Evolutionary conservation across 2,113 vertebrate genomes (phyloP).

Genomic region (Ciconia boyciana): DNA sequence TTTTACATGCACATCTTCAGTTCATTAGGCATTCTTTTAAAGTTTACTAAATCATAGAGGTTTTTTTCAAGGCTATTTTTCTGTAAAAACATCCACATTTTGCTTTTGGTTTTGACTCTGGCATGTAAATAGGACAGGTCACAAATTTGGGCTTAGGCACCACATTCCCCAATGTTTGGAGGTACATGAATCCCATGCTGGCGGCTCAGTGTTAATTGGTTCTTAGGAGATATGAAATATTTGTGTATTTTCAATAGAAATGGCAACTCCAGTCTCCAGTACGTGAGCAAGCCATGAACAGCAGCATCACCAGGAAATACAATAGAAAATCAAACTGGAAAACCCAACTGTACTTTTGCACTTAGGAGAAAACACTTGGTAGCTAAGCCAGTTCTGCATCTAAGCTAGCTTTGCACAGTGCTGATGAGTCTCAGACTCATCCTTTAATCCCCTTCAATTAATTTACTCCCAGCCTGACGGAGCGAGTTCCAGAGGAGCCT

Average conservation of each 20-base stretch:
- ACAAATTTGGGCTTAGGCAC: not conserved
- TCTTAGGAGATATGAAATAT: not conserved
- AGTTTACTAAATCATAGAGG: not conserved
- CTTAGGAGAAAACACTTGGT: not conserved
- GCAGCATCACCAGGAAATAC: not conserved
- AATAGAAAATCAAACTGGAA: constrained; percentile 6
- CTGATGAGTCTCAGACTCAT: not conserved
- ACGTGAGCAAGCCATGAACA: not conserved
- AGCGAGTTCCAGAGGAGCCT: not conserved
- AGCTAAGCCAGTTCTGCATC: not conserved
- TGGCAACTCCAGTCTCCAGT: not conserved
- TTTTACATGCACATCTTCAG: not conserved
- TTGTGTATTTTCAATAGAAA: not conserved
- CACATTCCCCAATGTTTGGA: constrained; percentile 45
- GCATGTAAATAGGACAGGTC: not conserved
- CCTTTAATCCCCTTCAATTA: too few relatives aligned
- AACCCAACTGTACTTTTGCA: not conserved
- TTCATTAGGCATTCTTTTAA: not conserved
- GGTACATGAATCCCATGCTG: constrained; percentile 51
- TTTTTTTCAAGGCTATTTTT: not conserved
- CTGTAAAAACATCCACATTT: not conserved
- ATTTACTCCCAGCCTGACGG: not conserved
- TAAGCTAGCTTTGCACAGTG: fast-evolving
- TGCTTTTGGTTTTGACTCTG: not conserved
- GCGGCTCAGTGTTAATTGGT: not conserved